phyloP scores from a whole-genome alignment of 2,888 invertebrate species.

The Chelonus formosanus region DNA sequence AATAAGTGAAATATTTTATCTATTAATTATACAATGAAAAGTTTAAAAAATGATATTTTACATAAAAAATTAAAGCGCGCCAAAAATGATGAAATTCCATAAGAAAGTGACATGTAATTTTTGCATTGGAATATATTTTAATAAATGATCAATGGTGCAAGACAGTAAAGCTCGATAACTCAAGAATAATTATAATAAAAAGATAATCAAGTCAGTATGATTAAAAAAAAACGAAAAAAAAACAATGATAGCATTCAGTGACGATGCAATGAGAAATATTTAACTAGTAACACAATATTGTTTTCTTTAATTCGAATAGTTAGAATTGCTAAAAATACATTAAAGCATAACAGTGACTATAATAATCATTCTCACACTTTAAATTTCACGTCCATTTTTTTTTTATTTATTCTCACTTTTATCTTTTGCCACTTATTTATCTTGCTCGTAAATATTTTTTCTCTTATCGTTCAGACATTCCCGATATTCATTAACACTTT shows the following conservation, averaged over 20 bases:
- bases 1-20: too few species aligned
- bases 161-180: too few species aligned
- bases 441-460: constrained; percentile 36
- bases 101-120: too few species aligned
- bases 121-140: too few species aligned
- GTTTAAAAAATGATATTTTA: too few species aligned
- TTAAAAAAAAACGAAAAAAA: constrained; percentile 4
- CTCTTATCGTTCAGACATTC: constrained; percentile 42
- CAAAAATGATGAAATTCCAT: too few species aligned
- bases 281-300: constrained; percentile 35
- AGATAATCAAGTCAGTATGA: background rate
- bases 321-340: constrained; percentile 61
- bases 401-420: constrained; percentile 26
- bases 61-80: too few species aligned
- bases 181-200: background rate
- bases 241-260: constrained; percentile 5
- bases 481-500: constrained; percentile 52
- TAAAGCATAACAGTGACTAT: constrained; percentile 45
- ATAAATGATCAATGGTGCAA: too few species aligned
- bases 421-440: constrained; percentile 39
- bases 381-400: constrained; percentile 18
- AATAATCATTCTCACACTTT: constrained; percentile 60
- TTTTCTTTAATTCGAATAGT: constrained; percentile 54
- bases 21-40: too few species aligned
- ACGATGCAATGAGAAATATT: constrained; percentile 17